These are phyloP conservation scores for Rhadinocentrus ornatus DNA, from an alignment of 2,797 vertebrate genomes.

Conservation along the genomic window DNA sequence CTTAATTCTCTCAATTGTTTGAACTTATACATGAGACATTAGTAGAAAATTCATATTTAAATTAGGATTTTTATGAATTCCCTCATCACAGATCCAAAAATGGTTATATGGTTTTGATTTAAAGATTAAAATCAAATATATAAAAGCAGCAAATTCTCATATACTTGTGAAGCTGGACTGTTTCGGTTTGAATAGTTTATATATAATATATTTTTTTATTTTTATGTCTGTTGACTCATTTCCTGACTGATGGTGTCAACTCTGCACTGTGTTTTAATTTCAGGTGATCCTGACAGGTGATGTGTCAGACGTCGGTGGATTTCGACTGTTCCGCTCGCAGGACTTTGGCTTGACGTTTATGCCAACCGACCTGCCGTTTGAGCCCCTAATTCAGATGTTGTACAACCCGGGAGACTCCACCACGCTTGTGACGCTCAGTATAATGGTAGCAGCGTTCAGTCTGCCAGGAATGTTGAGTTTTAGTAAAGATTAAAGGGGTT, in stretches of 20 bases:
- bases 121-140: neutral
- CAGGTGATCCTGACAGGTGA: constrained; percentile 94
- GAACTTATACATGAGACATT: neutral
- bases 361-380: constrained; percentile 87
- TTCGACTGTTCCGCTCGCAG: constrained; percentile 88
- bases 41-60: neutral
- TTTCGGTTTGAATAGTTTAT: neutral
- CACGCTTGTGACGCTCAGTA: constrained; percentile 86
- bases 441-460: constrained; percentile 75
- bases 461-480: constrained; percentile 12
- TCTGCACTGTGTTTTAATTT: constrained; percentile 22
- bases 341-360: constrained; percentile 89
- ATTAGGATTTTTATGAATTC: neutral
- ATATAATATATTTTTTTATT: neutral
- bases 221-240: neutral
- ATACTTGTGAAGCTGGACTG: neutral
- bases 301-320: constrained; percentile 83
- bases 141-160: neutral
- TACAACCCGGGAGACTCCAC: constrained; percentile 86
- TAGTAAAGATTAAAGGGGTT: neutral
- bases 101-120: neutral
- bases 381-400: constrained; percentile 89
- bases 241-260: neutral
- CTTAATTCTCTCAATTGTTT: neutral
- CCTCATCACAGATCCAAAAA: neutral